These are phyloP conservation scores for Meloidogyne hapla DNA, from an alignment of 1,140 invertebrate species.

Conservation along the genomic window DNA sequence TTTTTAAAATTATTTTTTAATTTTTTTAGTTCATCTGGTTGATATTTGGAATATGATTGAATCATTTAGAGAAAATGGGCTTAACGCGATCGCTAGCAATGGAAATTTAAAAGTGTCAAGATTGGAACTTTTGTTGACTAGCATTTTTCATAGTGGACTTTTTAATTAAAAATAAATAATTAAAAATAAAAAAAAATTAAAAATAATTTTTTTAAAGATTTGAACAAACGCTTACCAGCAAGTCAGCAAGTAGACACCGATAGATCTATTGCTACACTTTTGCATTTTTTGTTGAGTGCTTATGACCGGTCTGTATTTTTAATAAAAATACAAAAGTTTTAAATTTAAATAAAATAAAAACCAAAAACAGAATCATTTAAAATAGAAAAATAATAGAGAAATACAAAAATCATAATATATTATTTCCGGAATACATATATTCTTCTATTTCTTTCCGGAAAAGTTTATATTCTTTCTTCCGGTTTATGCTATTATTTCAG, in stretches of 20 bases:
- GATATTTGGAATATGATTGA: constrained; percentile 99
- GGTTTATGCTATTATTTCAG: no score
- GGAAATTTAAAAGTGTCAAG: constrained; percentile 84
- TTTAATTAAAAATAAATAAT: no score
- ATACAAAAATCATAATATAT: background rate
- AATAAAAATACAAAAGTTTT: no score
- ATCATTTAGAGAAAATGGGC: constrained; percentile 90
- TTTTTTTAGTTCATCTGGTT: constrained; percentile 81
- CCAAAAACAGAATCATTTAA: no score
- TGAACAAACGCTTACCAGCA: constrained; percentile 91
- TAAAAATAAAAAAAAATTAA: no score
- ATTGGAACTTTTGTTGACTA: constrained; percentile 85
- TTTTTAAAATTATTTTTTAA: constrained; percentile 47
- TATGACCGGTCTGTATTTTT: constrained; percentile 78
- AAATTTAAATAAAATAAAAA: no score
- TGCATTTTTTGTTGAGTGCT: constrained; percentile 88
- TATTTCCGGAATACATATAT: no score
- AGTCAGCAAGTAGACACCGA: constrained; percentile 87
- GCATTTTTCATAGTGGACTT: constrained; percentile 73
- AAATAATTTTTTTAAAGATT: constrained; percentile 64
- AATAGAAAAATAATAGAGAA: no score
- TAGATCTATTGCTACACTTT: constrained; percentile 79
- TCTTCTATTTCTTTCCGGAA: no score
- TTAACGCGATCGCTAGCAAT: constrained; percentile 79
- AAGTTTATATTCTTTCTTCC: no score